Base-by-base conservation (phyloP, 2,888 invertebrate species). In the Atethmia centrago region DNA sequence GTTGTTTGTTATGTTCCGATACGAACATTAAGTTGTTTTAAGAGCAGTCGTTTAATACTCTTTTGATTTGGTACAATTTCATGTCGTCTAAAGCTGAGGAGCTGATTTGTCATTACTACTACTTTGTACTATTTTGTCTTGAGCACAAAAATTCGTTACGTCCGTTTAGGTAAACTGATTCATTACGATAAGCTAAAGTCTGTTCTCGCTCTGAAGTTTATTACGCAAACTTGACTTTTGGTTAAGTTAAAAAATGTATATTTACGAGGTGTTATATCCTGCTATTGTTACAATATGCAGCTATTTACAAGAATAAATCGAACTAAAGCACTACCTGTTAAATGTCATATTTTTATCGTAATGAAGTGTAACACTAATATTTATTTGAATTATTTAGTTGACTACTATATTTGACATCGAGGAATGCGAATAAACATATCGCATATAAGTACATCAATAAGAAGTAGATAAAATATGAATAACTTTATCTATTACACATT, bases 11-110 rank as follows among this genome's bases (percentile, higher is more conserved):
- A 85, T 82, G 82, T 73, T 85, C 86, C 77, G 49, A 63, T 71
- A 76, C 16, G 85, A 73, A 85, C 66, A 58, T 14, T 81, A 53
- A 79, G 64, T 85, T 85, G 76, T 84, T 85, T 63, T 69, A 83
- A 69, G 62, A 68, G 47, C 86, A 63, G 78, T 80, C 68, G 67
- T 72, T 84, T 76, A 86, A 86, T 86, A 85, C 85, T 85, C 84
- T 79, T 53, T 69, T 69, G 67, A 63, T 74, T 74, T 82, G 61
- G 71, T 80, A 76, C 71, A 66, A 63, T 56, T 55, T 62, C 31
- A 66, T 68, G 40, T 67, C 53, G 42, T 53, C 31, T 36, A 45
- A 58, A 69, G 64, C 47, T 40, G 40, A 66, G 47, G 19, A 55
- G 53, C 45, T 45, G 49, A 63, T 67, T 71, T 64, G 71, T 67